Evolutionary conservation across 2,797 vertebrate species (phyloP), one percentile per base, ranked within the genome.

Genomic region (Manis javanica): DNA sequence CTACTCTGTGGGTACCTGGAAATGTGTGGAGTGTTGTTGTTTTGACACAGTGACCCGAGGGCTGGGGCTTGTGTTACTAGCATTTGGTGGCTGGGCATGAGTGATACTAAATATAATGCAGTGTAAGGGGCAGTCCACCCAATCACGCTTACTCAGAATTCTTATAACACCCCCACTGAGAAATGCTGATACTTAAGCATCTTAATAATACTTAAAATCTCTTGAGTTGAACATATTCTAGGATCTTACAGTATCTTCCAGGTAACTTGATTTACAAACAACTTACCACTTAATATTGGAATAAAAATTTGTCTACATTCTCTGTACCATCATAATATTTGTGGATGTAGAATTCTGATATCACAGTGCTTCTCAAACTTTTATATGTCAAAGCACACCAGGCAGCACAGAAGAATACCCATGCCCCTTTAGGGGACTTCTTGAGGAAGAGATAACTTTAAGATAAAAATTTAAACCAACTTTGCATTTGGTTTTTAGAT

Each of bases 401-500:
- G 37, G n/a, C 3, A 31, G 49, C 26, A 69, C 42, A 71, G 55
- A 37, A 85, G 24, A 92, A 19, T 93, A 55, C 63, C 63, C 21
- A 7, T 78, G 24, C 49, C 23, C 57, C 34, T 24, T 51, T 85
- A 49, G 37, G 6, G 55, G 4, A n/a, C 7, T 9, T 39, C 37
- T 71, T 77, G 49, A 78, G 53, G 19, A 81, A 46, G 16, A 16
- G 13, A 23, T 81, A n/a, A 57, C 49, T 85, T 79, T 64, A 85
- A 90, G 24, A 63, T 81, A 42, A 86, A 85, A 75, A 51, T 46
- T 86, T 9, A 68, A 46, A 34, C 42, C 16, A 90, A 90, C 55
- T 90, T 87, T 53, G 37, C 26, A n/a, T 51, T 78, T 89, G 87
- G 46, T 51, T 86, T 66, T 92, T 71, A 87, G 57, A 31, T 87